Conservation (phyloP, 2,888 invertebrate species). For the Ophioninae sp. region DNA sequence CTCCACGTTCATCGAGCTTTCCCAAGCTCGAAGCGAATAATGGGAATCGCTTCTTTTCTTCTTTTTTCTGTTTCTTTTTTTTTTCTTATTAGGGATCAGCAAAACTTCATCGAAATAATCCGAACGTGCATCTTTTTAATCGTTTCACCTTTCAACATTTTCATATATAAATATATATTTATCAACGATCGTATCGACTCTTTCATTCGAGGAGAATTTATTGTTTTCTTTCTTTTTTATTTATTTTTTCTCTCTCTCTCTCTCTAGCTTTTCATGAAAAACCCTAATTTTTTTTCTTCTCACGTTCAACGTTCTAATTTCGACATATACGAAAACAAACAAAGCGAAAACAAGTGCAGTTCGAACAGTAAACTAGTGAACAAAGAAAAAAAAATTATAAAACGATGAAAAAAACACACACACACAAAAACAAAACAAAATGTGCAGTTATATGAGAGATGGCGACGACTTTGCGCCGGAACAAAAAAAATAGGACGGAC, state of each 20-base stretch:
- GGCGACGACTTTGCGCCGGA: constrained; percentile 64
- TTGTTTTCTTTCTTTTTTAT: constrained; percentile 9
- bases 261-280: background rate
- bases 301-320: constrained; percentile 24
- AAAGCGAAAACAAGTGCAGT: constrained; percentile 43
- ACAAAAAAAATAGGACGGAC: constrained; percentile 46
- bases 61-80: constrained; percentile 13
- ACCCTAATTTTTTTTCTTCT: constrained; percentile 8
- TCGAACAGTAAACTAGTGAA: constrained; percentile 71
- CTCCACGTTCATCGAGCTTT: constrained; percentile 10
- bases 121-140: constrained; percentile 22
- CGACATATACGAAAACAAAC: background rate
- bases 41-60: background rate
- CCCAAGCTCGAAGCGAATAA: constrained; percentile 22
- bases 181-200: background rate
- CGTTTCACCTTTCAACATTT: constrained; percentile 16
- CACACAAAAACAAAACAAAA: constrained; percentile 1
- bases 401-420: constrained; percentile 12
- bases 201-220: background rate
- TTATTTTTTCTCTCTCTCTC: background rate
- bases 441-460: constrained; percentile 53
- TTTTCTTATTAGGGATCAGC: background rate
- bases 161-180: background rate
- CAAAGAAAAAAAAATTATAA: constrained; percentile 58
- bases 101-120: constrained; percentile 19